phyloP scores from a whole-genome alignment of 2,797 vertebrate species.

The Melanotaenia nigrans region DNA sequence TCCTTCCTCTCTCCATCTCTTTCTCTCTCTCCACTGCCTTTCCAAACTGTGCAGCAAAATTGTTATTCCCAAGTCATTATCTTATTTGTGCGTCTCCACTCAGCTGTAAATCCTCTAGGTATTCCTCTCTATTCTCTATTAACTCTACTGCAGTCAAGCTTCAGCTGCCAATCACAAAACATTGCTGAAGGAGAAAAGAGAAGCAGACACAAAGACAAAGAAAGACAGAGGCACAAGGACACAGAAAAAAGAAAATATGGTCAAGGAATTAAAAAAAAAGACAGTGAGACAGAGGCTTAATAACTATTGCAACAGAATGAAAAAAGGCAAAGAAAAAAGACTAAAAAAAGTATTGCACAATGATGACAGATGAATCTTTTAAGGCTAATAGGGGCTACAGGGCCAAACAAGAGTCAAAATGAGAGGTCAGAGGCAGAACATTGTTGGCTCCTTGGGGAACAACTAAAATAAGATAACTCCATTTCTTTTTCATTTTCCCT shows the following conservation, averaged over 20 bases:
- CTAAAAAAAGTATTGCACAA: background rate
- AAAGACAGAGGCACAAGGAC: conserved; percentile 22
- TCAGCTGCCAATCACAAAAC: conserved; percentile 79
- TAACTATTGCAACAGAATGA: conserved; percentile 10
- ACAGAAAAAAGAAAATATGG: conserved; percentile 17
- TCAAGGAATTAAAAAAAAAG: conserved; percentile 26
- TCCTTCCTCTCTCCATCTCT: conserved; percentile 24
- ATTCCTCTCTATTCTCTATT: conserved; percentile 79
- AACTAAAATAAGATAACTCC: conserved; percentile 43
- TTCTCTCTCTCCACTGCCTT: conserved; percentile 51
- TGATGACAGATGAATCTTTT: conserved; percentile 21
- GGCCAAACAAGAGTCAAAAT: conserved; percentile 38
- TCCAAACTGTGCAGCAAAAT: conserved; percentile 66
- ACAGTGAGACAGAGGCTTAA: conserved; percentile 27
- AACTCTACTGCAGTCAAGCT: conserved; percentile 75
- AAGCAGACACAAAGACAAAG: conserved; percentile 57
- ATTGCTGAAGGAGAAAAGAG: conserved; percentile 56
- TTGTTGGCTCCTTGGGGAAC: conserved; percentile 59
- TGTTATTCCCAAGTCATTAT: conserved; percentile 82
- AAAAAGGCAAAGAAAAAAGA: background rate
- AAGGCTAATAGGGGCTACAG: conserved; percentile 55
- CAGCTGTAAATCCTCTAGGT: conserved; percentile 81
- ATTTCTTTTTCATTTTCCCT: conserved; percentile 23
- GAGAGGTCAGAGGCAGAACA: conserved; percentile 52
- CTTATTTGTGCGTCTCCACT: conserved; percentile 82